Conservation (phyloP, 2,797 vertebrate genomes). For the Limosa lapponica region DNA sequence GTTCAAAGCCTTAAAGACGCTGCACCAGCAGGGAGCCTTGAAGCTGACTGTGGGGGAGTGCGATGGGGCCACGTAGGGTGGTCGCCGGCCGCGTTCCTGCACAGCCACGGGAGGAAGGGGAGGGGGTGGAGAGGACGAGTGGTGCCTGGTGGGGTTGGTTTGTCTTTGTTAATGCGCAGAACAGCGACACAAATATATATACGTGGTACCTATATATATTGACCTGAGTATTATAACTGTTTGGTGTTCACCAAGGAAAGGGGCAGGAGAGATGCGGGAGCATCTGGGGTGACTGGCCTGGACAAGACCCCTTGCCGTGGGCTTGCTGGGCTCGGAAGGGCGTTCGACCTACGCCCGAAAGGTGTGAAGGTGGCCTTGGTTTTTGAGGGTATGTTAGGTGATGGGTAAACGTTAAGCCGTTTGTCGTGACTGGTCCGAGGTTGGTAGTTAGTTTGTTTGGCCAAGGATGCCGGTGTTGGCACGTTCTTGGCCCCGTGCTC, state of each 20-base stretch:
- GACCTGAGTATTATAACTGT: constrained; percentile 80
- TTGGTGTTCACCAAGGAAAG: constrained; percentile 77
- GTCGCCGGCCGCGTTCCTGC: constrained; percentile 54
- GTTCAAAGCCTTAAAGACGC: constrained; percentile 91
- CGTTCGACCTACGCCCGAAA: neutral
- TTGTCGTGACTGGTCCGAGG: constrained; percentile 69
- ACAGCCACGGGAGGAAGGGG: constrained; percentile 73
- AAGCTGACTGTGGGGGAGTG: constrained; percentile 91
- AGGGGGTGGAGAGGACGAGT: constrained; percentile 62
- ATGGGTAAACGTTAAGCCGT: constrained; percentile 62
- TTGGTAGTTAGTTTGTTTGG: constrained; percentile 71
- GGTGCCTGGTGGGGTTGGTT: constrained; percentile 67
- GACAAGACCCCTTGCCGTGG: neutral
- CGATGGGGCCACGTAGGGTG: constrained; percentile 77
- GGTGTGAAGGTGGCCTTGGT: constrained; percentile 42
- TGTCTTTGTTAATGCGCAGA: constrained; percentile 74
- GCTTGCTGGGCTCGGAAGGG: constrained; percentile 29
- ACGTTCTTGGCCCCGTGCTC: constrained; percentile 59
- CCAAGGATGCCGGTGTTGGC: neutral
- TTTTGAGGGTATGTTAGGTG: constrained; percentile 68
- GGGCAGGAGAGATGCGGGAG: constrained; percentile 61
- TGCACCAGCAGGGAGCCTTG: constrained; percentile 93
- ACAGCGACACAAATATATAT: constrained; percentile 74
- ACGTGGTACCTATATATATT: constrained; percentile 77
- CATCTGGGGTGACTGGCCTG: constrained; percentile 35